Base-by-base conservation (phyloP, 2,888 invertebrate genomes). In the Monochamus alternatus region DNA sequence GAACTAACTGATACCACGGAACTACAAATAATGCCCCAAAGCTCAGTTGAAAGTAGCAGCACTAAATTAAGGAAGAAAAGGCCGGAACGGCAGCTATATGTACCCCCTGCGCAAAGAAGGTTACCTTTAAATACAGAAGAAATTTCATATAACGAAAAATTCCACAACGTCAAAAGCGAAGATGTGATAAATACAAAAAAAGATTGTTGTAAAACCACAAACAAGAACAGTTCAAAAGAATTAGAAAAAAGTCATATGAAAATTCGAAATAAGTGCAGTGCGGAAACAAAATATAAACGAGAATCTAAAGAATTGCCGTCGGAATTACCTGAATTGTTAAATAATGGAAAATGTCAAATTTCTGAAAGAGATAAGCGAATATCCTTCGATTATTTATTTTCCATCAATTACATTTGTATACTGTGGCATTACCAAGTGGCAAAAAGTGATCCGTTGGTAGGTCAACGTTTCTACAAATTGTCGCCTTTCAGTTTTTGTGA, bases 31-130 rank as follows among this genome's bases (percentile, higher is more conserved):
- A 80, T 80, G 80, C 77, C 72, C 66, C 73, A 74, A 71, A 75
- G 60, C 68, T 78, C 77, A 69, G 60, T 60, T 47, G 76, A 80
- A 71, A 65, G 66, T 72, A 73, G 74, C 63, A 68, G 74, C 59
- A 68, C 60, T 52, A 80, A 65, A 70, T 75, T 75, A 63, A 80
- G 81, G 69, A 82, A 80, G 79, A 86, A 84, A 76, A 82, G 89
- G 76, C 89, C 89, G 14, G 86, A 87, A 75, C 86, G 88, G 77
- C 85, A 86, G 75, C 82, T 88, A 4, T 89, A 89, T 80, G 84
- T 89, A 71, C 89, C 89, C 55, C 89, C 89, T 69, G 88, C 88
- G 38, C 87, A 88, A 83, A 82, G 88, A 78, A 79, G 75, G 72
- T 75, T 77, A 43, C 77, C 73, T 71, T 74, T 68, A 55, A 55